Base-by-base conservation (phyloP, 1,140 invertebrate genomes). In the Amphibalanus amphitrite region DNA sequence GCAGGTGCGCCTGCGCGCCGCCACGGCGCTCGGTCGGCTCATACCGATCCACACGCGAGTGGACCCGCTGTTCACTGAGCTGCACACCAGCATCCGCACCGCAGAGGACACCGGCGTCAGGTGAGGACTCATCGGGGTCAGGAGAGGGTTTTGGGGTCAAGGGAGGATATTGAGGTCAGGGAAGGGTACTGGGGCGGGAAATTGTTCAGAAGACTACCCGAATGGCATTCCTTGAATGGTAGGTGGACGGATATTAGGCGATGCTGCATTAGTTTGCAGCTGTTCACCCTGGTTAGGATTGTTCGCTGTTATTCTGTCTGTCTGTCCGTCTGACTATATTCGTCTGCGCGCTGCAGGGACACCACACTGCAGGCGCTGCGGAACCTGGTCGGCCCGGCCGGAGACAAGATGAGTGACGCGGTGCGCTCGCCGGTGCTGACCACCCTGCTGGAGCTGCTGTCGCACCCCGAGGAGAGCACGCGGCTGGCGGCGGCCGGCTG, bases 311-410 rank as follows among this genome's bases (percentile, higher is more conserved):
- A n/a, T n/a, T n/a, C n/a, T n/a, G n/a, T n/a, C n/a, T n/a, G n/a
- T n/a, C n/a, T n/a, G n/a, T n/a, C n/a, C n/a, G n/a, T n/a, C n/a
- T n/a, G n/a, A n/a, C n/a, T n/a, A n/a, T n/a, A n/a, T n/a, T n/a
- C n/a, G n/a, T n/a, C 38, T 6, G 38, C 38, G 38, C 38, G 6
- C 38, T 77, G 74, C 74, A 89, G 88, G 76, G 94, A 97, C 82
- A 97, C 94, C 3, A 91, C 91, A 85, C 79, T 97, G 38, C 92
- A 95, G 82, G 93, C 94, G 23, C 80, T 97, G 67, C 83, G 95
- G 76, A 88, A 73, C 70, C 87, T 93, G 40, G 85, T 95, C 47
- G 86, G 84, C 17, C 87, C 88, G 38, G 91, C 90, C 69, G 93
- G 93, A 8, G 87, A 90, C 73, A 95, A 95, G 83, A 92, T 97